Base-by-base conservation (phyloP, 92 coral and sea anemone genomes). In the Parazoanthus swiftii region DNA sequence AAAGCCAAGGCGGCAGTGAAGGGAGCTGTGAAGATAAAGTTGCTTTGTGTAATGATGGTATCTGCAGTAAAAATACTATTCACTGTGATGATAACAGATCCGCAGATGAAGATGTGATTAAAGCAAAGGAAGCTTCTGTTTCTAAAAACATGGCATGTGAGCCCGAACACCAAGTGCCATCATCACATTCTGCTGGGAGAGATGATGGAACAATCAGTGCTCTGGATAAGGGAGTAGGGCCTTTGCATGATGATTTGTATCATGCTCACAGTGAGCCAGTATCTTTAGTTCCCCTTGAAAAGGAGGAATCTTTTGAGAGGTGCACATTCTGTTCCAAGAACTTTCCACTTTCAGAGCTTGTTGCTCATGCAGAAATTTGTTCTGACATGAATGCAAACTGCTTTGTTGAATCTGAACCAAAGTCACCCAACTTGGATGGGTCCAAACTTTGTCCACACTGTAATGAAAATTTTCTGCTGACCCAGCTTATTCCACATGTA, bases 231-330 rank as follows among this genome's bases (percentile, higher is more conserved):
- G 36, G 6, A 6, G 33, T 15, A 78, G 15, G 36, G 8, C 43
- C 66, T 23, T 15, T 20, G 2, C 59, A 54, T 54, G 59, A 54
- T 54, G 59, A 54, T 54, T 25, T 50, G 26, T 20, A 26, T 23
- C 56, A 77, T 77, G 50, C 5, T 9, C 33, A 44, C 33, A 26
- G 14, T 16, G 10, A 46, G n/a, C 15, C 43, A 25, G 2, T n/a
- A 26, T 54, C 86, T 35, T 70, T 20, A 48, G 83, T 87, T 39
- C 44, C 51, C 46, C 84, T 90, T 56, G 73, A 42, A 33, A 91
- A 85, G 72, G 91, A 88, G 54, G 91, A 88, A 37, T 88, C 93
- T 10, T 50, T 38, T 33, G 93, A 88, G 85, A 82, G 93, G 59
- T 91, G 93, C 23, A 88, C 93, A 29, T 91, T 81, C 70, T 91